phyloP scores from a whole-genome alignment of 2,888 invertebrate species.

The Teinopalpus imperialis region DNA sequence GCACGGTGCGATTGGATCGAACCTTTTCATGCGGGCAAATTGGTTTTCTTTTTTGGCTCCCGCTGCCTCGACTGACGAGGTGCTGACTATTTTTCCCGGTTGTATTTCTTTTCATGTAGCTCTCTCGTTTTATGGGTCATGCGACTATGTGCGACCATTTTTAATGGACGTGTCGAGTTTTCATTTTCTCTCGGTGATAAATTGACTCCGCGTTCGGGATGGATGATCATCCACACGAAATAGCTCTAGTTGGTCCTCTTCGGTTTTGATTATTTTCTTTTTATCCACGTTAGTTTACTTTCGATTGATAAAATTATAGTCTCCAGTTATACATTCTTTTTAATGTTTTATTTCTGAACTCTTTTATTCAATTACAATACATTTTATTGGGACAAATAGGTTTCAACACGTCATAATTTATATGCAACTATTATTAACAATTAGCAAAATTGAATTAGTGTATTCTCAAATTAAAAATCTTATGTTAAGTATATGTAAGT shows the following conservation, averaged over 20 bases:
- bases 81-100: slow-evolving; percentile 64
- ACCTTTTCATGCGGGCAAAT: slow-evolving; percentile 80
- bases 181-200: slow-evolving; percentile 77
- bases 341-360: too few relatives aligned
- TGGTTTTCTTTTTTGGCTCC: slow-evolving; percentile 79
- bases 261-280: slow-evolving; percentile 37
- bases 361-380: too few relatives aligned
- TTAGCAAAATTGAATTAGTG: too few relatives aligned
- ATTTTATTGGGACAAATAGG: too few relatives aligned
- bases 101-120: slow-evolving; percentile 74
- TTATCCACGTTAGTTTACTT: too few relatives aligned
- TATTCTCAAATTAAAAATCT: too few relatives aligned
- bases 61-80: slow-evolving; percentile 65
- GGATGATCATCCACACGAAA: slow-evolving; percentile 68
- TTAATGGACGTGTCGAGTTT: slow-evolving; percentile 74
- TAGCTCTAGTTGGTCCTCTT: slow-evolving; percentile 51
- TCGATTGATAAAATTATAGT: too few relatives aligned
- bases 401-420: too few relatives aligned
- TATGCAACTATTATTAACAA: too few relatives aligned
- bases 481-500: too few relatives aligned
- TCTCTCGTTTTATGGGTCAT: slow-evolving; percentile 80
- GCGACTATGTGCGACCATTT: slow-evolving; percentile 79
- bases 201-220: slow-evolving; percentile 74
- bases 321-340: too few relatives aligned
- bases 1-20: slow-evolving; percentile 68